phyloP scores from a whole-genome alignment of 2,797 vertebrate species.

The Pangasius macronema region DNA sequence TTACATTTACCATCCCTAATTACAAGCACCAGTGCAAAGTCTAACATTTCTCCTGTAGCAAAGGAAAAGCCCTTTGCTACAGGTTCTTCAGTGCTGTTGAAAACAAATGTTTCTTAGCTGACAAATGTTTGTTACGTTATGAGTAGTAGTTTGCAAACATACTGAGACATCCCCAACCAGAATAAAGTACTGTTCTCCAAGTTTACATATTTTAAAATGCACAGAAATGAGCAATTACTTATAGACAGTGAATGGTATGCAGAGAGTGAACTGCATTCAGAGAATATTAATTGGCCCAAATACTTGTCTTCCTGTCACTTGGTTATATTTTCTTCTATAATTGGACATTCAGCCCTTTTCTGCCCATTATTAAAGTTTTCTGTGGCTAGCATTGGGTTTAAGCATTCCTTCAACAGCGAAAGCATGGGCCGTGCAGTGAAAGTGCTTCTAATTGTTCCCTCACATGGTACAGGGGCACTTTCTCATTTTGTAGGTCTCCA shows the following conservation, averaged over 20 bases:
- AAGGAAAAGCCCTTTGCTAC: not conserved
- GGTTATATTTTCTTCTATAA: conserved; percentile 67
- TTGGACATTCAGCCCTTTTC: conserved; percentile 67
- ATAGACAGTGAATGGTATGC: conserved; percentile 32
- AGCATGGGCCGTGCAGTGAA: conserved; percentile 27
- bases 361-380: conserved; percentile 56
- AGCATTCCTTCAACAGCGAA: conserved; percentile 60
- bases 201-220: conserved; percentile 30
- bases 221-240: conserved; percentile 62
- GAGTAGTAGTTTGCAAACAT: not conserved
- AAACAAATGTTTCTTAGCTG: not conserved
- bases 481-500: not conserved
- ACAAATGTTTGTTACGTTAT: not conserved
- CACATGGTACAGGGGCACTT: conserved; percentile 4
- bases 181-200: not conserved
- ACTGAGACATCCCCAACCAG: not conserved
- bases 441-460: conserved; percentile 23
- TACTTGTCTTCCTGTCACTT: conserved; percentile 63
- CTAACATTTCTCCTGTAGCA: not conserved
- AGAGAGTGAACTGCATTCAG: conserved; percentile 51
- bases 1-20: not conserved
- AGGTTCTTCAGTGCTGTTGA: not conserved
- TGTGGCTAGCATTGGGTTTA: conserved; percentile 59
- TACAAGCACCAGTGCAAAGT: not conserved
- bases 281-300: conserved; percentile 71